Conservation (phyloP, 2,113 vertebrate species). For the Entomyzon cyanotis region DNA sequence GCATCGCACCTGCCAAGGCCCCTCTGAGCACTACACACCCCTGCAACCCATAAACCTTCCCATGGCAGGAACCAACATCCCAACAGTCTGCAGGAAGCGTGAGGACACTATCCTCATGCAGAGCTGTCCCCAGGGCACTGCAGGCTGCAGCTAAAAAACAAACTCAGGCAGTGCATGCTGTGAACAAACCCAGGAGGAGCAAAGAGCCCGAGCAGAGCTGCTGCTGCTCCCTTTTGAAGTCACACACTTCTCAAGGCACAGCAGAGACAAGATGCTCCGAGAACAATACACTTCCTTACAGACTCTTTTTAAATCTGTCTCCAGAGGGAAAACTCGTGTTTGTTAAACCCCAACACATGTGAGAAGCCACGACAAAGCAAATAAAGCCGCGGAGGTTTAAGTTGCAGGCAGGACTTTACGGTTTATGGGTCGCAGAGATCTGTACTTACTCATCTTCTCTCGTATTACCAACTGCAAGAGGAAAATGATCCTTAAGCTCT, state of each 20-base stretch:
- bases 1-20: background rate
- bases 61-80: background rate
- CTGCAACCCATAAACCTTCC: accelerated
- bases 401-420: constrained; percentile 66
- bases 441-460: constrained; percentile 33
- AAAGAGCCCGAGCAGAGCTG: constrained; percentile 4
- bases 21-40: accelerated
- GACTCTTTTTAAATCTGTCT: constrained; percentile 26
- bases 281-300: constrained; percentile 32
- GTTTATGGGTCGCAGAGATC: constrained; percentile 57
- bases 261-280: constrained; percentile 11
- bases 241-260: constrained; percentile 48
- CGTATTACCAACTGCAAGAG: constrained; percentile 27
- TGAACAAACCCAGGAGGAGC: background rate
- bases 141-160: background rate
- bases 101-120: background rate
- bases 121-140: background rate
- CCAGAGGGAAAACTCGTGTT: constrained; percentile 64
- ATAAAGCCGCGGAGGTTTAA: constrained; percentile 30
- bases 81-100: background rate
- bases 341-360: constrained; percentile 52
- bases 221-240: constrained; percentile 29
- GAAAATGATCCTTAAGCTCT: constrained; percentile 58
- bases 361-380: constrained; percentile 66
- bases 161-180: background rate